Percentiles rank a stretch among this genome's conserved stretches.
phyloP scores from a whole-genome alignment of 2,888 invertebrate genomes.

The Clitarchus hookeri region DNA sequence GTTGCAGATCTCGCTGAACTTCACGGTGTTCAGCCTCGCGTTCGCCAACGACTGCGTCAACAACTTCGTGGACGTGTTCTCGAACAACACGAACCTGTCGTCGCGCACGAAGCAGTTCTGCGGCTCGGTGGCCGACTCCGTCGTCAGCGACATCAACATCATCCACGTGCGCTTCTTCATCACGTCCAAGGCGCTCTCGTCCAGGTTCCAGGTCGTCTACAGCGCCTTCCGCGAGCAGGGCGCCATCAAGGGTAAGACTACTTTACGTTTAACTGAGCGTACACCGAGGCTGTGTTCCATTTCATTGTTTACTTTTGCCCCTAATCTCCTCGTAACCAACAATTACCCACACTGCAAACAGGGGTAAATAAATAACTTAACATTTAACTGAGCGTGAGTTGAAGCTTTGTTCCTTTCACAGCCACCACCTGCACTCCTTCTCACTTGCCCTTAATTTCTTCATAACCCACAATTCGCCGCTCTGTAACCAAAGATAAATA shows the following conservation, averaged over 20 bases:
- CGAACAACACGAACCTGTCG: conserved; percentile 65
- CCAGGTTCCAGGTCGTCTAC: conserved; percentile 71
- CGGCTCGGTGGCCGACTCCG: conserved; percentile 81
- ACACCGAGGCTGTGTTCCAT: too few species aligned
- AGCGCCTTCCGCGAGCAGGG: conserved; percentile 70
- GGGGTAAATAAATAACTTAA: too few species aligned
- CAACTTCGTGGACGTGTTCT: conserved; percentile 77
- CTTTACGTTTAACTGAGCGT: too few species aligned
- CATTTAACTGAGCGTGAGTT: too few species aligned
- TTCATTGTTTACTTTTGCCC: too few species aligned
- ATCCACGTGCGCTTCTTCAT: conserved; percentile 77
- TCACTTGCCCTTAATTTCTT: too few species aligned
- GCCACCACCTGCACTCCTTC: too few species aligned
- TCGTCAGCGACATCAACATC: conserved; percentile 68
- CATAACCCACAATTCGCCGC: too few species aligned
- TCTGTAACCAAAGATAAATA: too few species aligned
- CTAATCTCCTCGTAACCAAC: too few species aligned
- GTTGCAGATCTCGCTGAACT: conserved; percentile 69
- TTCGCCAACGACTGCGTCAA: conserved; percentile 78
- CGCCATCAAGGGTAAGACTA: conserved; percentile 52
- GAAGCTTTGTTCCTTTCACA: too few species aligned
- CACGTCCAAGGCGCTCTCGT: conserved; percentile 64
- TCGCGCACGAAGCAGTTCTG: conserved; percentile 73
- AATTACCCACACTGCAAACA: too few species aligned
- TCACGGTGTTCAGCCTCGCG: conserved; percentile 66